phyloP scores from a whole-genome alignment of 2,113 vertebrate genomes.

The Trematomus loennbergii region DNA sequence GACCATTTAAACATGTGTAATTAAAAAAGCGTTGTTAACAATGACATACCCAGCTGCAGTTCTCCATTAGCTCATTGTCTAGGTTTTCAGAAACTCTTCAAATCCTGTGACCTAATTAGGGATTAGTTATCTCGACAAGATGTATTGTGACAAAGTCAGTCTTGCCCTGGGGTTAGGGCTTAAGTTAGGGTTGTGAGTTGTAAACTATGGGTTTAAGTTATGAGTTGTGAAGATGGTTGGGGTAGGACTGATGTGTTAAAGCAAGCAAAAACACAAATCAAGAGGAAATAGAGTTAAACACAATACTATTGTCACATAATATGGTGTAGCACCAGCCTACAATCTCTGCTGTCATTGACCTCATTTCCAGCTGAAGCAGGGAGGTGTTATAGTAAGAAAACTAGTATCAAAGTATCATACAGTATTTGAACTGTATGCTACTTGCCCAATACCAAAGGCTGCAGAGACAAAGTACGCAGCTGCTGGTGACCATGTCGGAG shows the following conservation, averaged over 20 bases:
- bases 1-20: background rate
- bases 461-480: background rate
- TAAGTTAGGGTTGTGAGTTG: background rate
- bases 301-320: background rate
- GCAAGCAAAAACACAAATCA: background rate
- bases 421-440: background rate
- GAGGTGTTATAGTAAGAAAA: background rate
- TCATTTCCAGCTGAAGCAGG: background rate
- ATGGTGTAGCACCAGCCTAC: background rate
- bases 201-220: background rate
- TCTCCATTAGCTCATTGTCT: background rate
- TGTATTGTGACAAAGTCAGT: background rate
- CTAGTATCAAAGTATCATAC: background rate
- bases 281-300: background rate
- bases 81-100: background rate
- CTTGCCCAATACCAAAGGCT: background rate
- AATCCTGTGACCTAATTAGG: conserved; percentile 4
- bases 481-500: background rate
- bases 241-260: background rate
- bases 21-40: too few relatives aligned
- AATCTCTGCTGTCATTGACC: background rate
- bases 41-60: background rate
- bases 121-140: background rate
- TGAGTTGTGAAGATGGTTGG: background rate
- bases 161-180: background rate